Base-by-base conservation (phyloP, 2,113 vertebrate genomes). In the Symphodus melops region DNA sequence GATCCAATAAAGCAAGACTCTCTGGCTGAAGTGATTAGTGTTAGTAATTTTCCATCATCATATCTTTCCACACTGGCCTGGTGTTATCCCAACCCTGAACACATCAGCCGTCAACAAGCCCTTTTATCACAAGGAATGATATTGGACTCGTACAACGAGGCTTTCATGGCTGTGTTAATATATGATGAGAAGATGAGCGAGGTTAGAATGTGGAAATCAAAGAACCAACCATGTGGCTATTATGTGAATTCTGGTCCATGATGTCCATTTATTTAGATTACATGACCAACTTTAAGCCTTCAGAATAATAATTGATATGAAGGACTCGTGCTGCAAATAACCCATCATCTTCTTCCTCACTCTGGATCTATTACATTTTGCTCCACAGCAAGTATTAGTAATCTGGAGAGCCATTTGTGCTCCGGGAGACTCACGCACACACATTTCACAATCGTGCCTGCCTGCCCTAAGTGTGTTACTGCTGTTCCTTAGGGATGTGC, bases 61-160 rank as follows among this genome's bases (percentile, higher is more conserved):
- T 78, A 79, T 88, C 69, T 68, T 70, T 42, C 46, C 68, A 68
- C 62, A 25, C 48, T 54, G 33, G 51, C 39, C 62, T 52, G 25
- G 12, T 79, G 56, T 84, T 79, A 53, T 79, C 48, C 75, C 55
- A 41, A 77, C 68, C 63, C 10, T 1, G 5, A 84, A 68, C 21
- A 52, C 76, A 81, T 21, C 60, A 65, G 57, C 57, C 19, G 23
- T 60, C 68, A 56, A 52, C 63, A 20, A 51, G 37, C 17, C 1
- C 17, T 69, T 79, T 78, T 61, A 83, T 84, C 69, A 57, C 74
- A 55, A 51, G 8, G 52, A 80, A 84, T 76, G 2, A 64, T 79
- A 88, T 89, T 71, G 86, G 87, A 88, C 82, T 72, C 54, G 66
- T 68, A 56, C 83, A 84, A 89, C 85, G 71, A 88, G 67, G 59